Evolutionary conservation across 92 coral and sea anemone genomes (phyloP).

Genomic region (Porites divaricata): DNA sequence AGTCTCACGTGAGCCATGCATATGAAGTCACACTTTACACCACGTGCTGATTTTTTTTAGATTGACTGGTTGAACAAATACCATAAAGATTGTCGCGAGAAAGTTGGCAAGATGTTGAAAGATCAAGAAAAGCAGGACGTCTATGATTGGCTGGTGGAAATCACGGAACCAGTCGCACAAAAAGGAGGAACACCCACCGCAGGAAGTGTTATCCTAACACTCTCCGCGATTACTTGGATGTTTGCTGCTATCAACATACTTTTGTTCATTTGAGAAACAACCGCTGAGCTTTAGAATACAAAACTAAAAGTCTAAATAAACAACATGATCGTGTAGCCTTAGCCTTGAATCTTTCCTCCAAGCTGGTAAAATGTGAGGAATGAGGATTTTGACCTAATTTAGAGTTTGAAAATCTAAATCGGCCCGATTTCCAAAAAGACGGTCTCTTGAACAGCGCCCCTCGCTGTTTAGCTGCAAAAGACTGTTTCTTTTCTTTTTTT

Average conservation of each 20-base stretch:
- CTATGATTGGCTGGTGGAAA: slow-evolving; percentile 75
- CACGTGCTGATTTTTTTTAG: slow-evolving; percentile 24
- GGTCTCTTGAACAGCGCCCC: too few species aligned
- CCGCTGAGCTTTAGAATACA: not conserved
- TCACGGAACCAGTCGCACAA: slow-evolving; percentile 60
- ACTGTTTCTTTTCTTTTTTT: too few species aligned
- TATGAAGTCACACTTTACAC: not conserved
- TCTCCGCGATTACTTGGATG: not conserved
- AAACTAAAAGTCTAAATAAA: too few species aligned
- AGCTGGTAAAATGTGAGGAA: too few species aligned
- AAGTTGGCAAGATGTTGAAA: slow-evolving; percentile 69
- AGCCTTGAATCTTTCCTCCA: too few species aligned
- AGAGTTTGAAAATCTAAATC: too few species aligned
- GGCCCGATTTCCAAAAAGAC: too few species aligned
- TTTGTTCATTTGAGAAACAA: not conserved
- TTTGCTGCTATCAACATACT: not conserved
- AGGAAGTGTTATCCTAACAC: not conserved
- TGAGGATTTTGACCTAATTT: too few species aligned
- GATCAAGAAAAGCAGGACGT: slow-evolving; percentile 64
- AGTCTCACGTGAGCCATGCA: too few species aligned
- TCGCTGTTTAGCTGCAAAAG: too few species aligned
- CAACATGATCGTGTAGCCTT: not conserved
- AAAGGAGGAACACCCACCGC: not conserved
- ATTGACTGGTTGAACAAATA: slow-evolving; percentile 72
- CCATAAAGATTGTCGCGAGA: slow-evolving; percentile 64